These are phyloP conservation scores for Meteorus colon DNA, from an alignment of 2,888 invertebrate genomes.

Conservation along the genomic window DNA sequence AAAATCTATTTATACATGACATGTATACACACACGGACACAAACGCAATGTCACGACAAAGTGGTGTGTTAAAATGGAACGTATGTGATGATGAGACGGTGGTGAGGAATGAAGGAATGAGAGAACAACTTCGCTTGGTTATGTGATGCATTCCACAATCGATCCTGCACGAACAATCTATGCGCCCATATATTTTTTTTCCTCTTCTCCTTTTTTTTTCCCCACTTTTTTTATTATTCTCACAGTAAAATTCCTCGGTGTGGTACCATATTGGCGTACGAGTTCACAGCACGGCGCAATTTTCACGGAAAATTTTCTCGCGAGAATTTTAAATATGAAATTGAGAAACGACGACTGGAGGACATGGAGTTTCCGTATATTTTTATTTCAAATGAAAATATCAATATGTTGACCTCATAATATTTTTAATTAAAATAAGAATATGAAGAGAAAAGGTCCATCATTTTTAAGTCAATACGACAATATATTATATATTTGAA, in stretches of 20 bases:
- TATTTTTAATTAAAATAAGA: neutral
- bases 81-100: constrained; percentile 27
- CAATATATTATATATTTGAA: neutral
- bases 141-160: constrained; percentile 29
- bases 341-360: neutral
- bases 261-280: constrained; percentile 27
- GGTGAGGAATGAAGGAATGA: neutral
- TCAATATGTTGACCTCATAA: constrained; percentile 4
- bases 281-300: constrained; percentile 8
- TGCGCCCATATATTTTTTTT: neutral
- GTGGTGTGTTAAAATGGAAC: constrained; percentile 20
- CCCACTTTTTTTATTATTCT: neutral
- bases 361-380: neutral
- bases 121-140: neutral
- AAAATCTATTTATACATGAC: constrained; percentile 9
- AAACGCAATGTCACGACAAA: neutral
- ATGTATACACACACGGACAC: constrained; percentile 6
- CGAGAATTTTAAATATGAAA: constrained; percentile 19
- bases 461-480: neutral
- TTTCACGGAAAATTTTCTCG: neutral
- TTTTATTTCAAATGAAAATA: neutral
- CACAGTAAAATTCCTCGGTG: neutral
- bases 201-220: neutral
- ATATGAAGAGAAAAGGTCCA: neutral
- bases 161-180: constrained; percentile 29